A percentile compares a stretch with the other conserved stretches of the same genome.
These are phyloP conservation scores for Eospalax fontanierii DNA, from an alignment of 2,797 vertebrate genomes.

Conservation along the genomic window DNA sequence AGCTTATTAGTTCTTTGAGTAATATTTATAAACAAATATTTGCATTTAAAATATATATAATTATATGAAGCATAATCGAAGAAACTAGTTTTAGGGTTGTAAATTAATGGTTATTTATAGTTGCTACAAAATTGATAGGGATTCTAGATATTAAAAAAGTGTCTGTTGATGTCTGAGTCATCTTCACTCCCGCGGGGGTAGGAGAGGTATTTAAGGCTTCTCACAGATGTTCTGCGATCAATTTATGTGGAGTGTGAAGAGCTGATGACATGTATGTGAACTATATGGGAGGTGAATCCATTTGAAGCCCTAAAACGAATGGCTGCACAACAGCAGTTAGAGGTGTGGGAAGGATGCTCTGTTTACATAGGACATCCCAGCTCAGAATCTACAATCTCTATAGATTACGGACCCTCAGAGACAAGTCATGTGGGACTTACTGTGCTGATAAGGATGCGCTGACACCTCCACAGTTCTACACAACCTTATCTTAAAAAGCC, in stretches of 20 bases:
- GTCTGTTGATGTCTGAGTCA: conserved; percentile 84
- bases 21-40: conserved; percentile 88
- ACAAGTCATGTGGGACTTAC: neutral
- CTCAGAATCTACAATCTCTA: neutral
- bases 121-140: conserved; percentile 77
- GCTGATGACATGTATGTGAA: conserved; percentile 70
- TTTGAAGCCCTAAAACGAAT: conserved; percentile 66
- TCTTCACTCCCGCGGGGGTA: conserved; percentile 72
- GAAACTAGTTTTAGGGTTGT: conserved; percentile 85
- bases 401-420: no score
- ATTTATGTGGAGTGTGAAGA: conserved; percentile 67
- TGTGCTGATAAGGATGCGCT: neutral
- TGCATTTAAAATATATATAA: conserved; percentile 87
- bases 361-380: conserved; percentile 53
- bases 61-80: conserved; percentile 86
- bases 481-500: neutral
- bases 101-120: conserved; percentile 85
- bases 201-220: conserved; percentile 83
- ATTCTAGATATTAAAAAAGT: conserved; percentile 80
- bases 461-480: neutral
- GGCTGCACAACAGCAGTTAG: neutral
- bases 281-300: conserved; percentile 40
- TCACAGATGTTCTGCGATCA: conserved; percentile 85
- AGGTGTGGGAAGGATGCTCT: neutral
- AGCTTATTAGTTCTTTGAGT: conserved; percentile 86